Percentiles rank a stretch among this genome's conserved stretches.
Evolutionary conservation across 2,113 vertebrate species (phyloP).

Genomic region (Hyla sarda): DNA sequence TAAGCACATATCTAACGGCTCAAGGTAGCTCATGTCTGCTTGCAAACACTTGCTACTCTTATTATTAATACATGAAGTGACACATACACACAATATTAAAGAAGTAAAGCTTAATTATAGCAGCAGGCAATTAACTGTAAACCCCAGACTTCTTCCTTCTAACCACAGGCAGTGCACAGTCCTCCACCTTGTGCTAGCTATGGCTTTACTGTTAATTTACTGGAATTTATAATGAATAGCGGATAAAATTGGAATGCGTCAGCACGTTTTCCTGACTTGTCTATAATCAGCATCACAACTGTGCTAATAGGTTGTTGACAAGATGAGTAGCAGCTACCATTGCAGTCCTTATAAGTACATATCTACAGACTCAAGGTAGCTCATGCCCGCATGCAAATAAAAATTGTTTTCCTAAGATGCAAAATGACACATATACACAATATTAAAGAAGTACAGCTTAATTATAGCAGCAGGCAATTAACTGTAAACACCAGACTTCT

Average conservation of each 20-base stretch:
- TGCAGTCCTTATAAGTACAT: neutral
- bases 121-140: conserved; percentile 59
- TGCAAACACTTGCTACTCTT: conserved; percentile 35
- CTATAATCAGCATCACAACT: conserved; percentile 37
- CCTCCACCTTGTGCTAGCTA: neutral
- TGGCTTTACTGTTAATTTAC: conserved; percentile 17
- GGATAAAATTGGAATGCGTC: neutral
- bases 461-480: conserved; percentile 61
- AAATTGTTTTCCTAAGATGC: conserved; percentile 30
- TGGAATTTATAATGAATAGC: neutral
- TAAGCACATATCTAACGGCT: conserved; percentile 31
- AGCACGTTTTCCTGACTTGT: neutral
- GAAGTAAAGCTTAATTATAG: conserved; percentile 55
- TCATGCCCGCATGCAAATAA: conserved; percentile 37
- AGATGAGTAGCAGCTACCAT: conserved; percentile 23
- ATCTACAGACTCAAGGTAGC: conserved; percentile 23
- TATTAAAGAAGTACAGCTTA: conserved; percentile 52
- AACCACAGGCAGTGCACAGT: conserved; percentile 27
- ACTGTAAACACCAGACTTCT: conserved; percentile 42
- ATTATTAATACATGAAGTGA: conserved; percentile 42
- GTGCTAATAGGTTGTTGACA: conserved; percentile 38
- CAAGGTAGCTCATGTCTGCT: conserved; percentile 35
- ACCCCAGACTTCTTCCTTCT: conserved; percentile 40
- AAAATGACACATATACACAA: conserved; percentile 53
- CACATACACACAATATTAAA: conserved; percentile 56